Evolutionary conservation across 2,797 vertebrate genomes (phyloP), one percentile per base, ranked within the genome.

Genomic region (Pangasius macronema): DNA sequence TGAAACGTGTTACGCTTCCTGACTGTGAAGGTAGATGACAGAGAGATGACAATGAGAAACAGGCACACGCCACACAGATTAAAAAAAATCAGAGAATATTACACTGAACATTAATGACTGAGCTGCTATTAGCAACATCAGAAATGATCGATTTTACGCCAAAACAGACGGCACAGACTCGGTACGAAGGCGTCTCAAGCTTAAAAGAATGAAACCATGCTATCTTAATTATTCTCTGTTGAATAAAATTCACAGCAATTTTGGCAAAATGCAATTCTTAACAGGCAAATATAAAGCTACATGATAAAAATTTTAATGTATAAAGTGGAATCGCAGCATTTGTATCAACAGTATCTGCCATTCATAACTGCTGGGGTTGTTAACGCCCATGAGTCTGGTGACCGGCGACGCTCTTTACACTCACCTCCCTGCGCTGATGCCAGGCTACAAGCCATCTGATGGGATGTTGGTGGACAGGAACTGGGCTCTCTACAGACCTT

Each of bases 1-100:
- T 42, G 70, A 76, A 63, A 76, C 36, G 57, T 76, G 83, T 75
- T 85, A 46, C 70, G 20, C 83, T 57, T 53, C 51, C 53, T 61
- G 70, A 39, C 55, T 85, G 68, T 61, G 83, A 75, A 70, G 72
- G 55, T 42, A 76, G n/a, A n/a, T n/a, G n/a, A n/a, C n/a, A n/a
- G n/a, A n/a, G 46, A 36, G 39, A 46, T 39, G 13, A 5, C 55
- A 83, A 33, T 53, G 53, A 87, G 68, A 87, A 70, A 42, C 86
- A 63, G 33, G 18, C 70, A 5, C 36, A 63, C 9, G 61, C 61
- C 27, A 46, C 42, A 9, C 42, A 46, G 42, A 46, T 46, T 8
- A 0, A 9, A 46, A 46, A 46, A 46, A 9, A 46, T 9, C 8
- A 0, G 46, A 46, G 8, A 46, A 46, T 46, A 46, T 46, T 46